Evolutionary conservation across 2,888 invertebrate genomes (phyloP).

Genomic region (Lepidonotus clava): DNA sequence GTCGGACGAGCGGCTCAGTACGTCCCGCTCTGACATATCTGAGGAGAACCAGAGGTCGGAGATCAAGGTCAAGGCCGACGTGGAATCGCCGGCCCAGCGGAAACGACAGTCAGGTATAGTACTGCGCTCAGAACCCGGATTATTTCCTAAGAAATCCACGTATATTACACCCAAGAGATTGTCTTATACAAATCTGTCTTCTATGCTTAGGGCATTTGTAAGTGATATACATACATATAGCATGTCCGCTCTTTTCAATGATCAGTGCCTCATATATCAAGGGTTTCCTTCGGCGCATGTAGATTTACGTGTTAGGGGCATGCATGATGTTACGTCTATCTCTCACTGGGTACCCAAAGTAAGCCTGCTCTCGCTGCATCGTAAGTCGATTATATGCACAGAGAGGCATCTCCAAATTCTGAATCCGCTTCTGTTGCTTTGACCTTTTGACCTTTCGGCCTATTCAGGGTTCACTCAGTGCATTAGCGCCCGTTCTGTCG

Average conservation of each 20-base stretch:
- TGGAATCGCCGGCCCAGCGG: not conserved
- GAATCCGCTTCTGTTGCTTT: not conserved
- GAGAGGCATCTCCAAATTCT: not conserved
- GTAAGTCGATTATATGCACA: not conserved
- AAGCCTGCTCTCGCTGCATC: not conserved
- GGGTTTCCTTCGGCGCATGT: conserved; percentile 24
- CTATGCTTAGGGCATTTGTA: conserved; percentile 3
- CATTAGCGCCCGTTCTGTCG: no score
- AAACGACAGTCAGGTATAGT: conserved; percentile 1
- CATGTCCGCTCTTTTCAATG: not conserved
- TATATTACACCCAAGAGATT: not conserved
- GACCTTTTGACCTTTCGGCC: no score
- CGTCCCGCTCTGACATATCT: no score
- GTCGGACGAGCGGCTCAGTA: no score
- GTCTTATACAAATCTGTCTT: not conserved
- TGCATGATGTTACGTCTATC: conserved; percentile 26
- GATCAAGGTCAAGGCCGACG: conserved; percentile 1
- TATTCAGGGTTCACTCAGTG: no score
- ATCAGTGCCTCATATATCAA: not conserved
- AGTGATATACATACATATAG: not conserved
- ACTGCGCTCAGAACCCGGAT: no score
- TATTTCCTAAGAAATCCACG: no score
- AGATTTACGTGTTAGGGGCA: not conserved
- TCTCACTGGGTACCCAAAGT: not conserved
- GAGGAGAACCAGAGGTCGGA: no score